Conservation (phyloP, 1,140 invertebrate genomes). For the Dreissena polymorpha region DNA sequence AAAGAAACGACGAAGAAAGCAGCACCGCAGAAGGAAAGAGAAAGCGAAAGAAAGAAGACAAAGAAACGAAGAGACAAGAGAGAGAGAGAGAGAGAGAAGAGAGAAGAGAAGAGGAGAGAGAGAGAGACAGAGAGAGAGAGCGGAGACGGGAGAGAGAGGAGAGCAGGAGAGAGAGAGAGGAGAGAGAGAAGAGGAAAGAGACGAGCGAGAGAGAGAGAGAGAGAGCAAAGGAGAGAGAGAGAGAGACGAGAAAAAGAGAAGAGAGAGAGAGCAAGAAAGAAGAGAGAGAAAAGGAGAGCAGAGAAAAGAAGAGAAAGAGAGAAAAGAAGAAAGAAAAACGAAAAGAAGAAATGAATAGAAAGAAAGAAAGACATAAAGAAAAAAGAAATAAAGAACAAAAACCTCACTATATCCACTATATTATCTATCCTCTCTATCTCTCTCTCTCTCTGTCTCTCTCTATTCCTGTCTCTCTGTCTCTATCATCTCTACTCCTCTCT, state of each 20-base stretch:
- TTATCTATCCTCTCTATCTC: too few relatives aligned
- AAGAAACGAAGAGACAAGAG: neutral
- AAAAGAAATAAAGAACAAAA: neutral
- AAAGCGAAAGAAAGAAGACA: neutral
- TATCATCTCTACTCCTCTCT: too few relatives aligned
- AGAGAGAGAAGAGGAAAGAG: neutral
- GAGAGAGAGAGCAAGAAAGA: neutral
- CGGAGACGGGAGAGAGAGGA: too few relatives aligned
- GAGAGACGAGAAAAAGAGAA: neutral
- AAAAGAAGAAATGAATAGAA: neutral
- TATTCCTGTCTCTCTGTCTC: too few relatives aligned
- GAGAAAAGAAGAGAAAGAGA: neutral
- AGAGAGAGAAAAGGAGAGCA: neutral
- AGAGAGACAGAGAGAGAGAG: neutral
- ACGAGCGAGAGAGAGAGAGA: too few relatives aligned
- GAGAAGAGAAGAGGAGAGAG: neutral
- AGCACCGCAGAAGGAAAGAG: neutral
- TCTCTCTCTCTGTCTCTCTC: too few relatives aligned
- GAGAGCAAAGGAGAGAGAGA: too few relatives aligned
- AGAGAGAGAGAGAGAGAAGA: neutral
- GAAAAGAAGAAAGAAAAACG: neutral
- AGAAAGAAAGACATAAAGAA: too few relatives aligned
- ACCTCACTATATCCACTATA: too few relatives aligned
- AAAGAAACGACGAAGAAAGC: neutral
- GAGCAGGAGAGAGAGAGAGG: too few relatives aligned